These are phyloP conservation scores for Eristalis arbustorum DNA, from an alignment of 2,888 invertebrate genomes.

Conservation along the genomic window DNA sequence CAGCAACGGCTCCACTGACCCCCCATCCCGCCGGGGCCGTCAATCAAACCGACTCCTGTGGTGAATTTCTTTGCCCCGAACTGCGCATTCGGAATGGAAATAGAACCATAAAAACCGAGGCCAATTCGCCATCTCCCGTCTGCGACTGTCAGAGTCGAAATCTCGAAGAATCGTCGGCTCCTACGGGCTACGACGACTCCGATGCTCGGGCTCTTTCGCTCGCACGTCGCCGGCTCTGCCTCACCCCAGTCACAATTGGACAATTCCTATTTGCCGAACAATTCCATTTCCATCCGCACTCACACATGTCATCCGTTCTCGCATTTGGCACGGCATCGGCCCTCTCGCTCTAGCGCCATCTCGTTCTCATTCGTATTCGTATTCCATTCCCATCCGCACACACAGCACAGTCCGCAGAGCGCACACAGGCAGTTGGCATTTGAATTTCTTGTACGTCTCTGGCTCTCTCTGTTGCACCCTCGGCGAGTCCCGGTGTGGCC, in stretches of 20 bases:
- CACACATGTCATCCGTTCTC: conserved; percentile 59
- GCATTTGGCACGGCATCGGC: neutral
- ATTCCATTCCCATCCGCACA: conserved; percentile 59
- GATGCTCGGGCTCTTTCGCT: neutral
- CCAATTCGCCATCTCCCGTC: neutral
- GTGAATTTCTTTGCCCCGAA: neutral
- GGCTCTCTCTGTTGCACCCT: conserved; percentile 18
- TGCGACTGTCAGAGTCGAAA: conserved; percentile 21
- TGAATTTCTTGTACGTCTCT: conserved; percentile 55
- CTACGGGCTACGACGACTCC: neutral
- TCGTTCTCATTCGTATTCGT: conserved; percentile 64
- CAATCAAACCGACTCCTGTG: neutral
- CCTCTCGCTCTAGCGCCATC: conserved; percentile 49
- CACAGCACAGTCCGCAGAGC: conserved; percentile 6
- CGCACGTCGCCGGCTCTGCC: neutral
- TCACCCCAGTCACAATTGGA: conserved; percentile 58
- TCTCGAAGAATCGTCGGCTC: conserved; percentile 1
- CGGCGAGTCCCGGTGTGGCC: neutral
- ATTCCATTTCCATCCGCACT: conserved; percentile 70
- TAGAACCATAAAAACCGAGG: neutral
- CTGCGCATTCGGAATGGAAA: conserved; percentile 50
- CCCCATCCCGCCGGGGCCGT: neutral
- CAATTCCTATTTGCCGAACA: conserved; percentile 70
- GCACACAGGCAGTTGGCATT: conserved; percentile 53
- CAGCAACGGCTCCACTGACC: neutral